Evolutionary conservation across 2,888 invertebrate species (phyloP).

Genomic region (Coenonympha glycerion): DNA sequence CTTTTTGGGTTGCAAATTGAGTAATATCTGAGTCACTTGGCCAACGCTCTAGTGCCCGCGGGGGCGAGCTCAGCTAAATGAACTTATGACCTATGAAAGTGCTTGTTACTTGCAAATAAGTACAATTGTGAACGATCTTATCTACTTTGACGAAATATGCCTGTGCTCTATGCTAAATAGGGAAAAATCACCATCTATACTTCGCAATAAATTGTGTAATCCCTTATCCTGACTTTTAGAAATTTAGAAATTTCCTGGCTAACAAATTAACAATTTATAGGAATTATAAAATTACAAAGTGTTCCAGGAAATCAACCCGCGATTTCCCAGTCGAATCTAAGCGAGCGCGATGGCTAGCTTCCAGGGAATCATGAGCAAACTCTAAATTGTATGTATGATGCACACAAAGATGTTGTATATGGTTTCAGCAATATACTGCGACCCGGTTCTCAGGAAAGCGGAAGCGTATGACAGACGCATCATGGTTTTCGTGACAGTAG

Average conservation of each 20-base stretch:
- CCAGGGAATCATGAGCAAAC: too few species aligned
- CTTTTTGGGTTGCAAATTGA: not conserved
- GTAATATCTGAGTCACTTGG: not conserved
- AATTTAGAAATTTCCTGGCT: too few species aligned
- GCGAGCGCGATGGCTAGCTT: too few species aligned
- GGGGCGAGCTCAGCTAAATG: too few species aligned
- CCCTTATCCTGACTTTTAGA: too few species aligned
- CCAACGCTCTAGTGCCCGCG: not conserved
- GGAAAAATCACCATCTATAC: not conserved
- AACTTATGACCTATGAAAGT: slow-evolving; percentile 7
- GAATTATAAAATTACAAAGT: too few species aligned
- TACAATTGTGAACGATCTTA: not conserved
- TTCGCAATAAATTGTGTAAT: not conserved
- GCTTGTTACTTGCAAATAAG: not conserved
- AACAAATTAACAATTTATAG: too few species aligned
- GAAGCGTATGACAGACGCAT: not conserved
- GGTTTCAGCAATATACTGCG: not conserved
- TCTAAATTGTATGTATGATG: too few species aligned
- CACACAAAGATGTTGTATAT: too few species aligned
- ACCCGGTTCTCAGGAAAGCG: not conserved
- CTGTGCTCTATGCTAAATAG: not conserved
- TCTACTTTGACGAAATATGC: not conserved
- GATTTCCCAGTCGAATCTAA: too few species aligned
- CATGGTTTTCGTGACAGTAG: not conserved
- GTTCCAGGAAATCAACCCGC: too few species aligned